Percentiles rank a stretch among this genome's conserved stretches.
Evolutionary conservation across 2,113 vertebrate genomes (phyloP).

Genomic region (Semnornis frantzii): DNA sequence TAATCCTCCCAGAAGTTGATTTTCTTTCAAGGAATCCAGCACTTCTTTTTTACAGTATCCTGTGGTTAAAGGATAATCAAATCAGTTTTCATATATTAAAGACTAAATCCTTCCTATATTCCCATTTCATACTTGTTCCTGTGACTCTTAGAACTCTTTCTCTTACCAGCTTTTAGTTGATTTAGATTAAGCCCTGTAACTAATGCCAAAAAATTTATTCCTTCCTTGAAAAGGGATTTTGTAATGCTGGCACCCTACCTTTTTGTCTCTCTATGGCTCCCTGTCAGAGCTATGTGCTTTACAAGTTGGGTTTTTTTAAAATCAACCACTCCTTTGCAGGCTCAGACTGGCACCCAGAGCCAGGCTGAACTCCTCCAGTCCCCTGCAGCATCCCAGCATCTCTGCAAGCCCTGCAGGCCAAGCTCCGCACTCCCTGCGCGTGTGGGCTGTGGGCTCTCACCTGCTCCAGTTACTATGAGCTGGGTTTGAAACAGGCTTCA

Average conservation of each 20-base stretch:
- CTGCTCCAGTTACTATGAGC: not conserved
- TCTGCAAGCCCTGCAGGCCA: not conserved
- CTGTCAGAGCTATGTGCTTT: not conserved
- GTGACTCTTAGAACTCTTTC: slow-evolving; percentile 2
- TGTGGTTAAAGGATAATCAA: slow-evolving; percentile 6
- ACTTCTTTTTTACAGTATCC: not conserved
- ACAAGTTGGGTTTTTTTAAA: not conserved
- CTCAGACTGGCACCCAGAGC: not conserved
- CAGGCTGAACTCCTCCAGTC: not conserved
- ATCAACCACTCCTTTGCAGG: not conserved
- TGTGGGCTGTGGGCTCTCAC: not conserved
- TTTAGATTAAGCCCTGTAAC: slow-evolving; percentile 16
- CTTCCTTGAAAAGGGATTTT: slow-evolving; percentile 18
- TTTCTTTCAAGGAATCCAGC: not conserved
- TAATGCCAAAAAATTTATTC: slow-evolving; percentile 14
- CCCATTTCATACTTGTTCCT: slow-evolving; percentile 16
- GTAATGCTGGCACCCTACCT: not conserved
- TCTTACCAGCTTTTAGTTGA: not conserved
- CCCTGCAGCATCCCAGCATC: not conserved
- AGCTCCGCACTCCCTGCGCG: rapidly evolving
- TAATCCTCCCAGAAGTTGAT: not conserved
- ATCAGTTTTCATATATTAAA: not conserved
- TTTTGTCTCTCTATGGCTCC: not conserved
- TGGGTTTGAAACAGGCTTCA: not conserved
- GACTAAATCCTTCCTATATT: slow-evolving; percentile 1